Evolutionary conservation across 2,888 invertebrate species (phyloP).

Genomic region (Malacosoma neustria): DNA sequence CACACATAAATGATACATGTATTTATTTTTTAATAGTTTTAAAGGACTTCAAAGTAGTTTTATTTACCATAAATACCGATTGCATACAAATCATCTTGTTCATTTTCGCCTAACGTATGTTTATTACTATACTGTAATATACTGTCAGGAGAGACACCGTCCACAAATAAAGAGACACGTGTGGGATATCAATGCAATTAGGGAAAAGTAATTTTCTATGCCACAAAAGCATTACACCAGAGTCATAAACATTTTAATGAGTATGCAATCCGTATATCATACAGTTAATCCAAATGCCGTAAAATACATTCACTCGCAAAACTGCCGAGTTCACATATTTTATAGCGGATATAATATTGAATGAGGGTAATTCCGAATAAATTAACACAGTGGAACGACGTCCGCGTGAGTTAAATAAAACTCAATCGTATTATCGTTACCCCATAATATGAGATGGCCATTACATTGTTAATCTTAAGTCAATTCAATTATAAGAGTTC

Average conservation of each 20-base stretch:
- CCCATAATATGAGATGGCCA: slow-evolving; percentile 16
- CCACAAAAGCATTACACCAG: background rate
- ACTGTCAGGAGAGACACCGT: too few species aligned
- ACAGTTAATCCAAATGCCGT: slow-evolving; percentile 11
- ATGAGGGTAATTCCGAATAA: slow-evolving; percentile 53
- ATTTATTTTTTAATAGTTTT: too few species aligned
- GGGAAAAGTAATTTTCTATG: background rate
- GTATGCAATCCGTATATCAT: background rate
- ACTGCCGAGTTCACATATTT: slow-evolving; percentile 37
- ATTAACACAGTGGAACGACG: slow-evolving; percentile 43
- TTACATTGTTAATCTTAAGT: slow-evolving; percentile 10
- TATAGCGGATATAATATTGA: slow-evolving; percentile 46
- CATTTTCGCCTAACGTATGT: too few species aligned
- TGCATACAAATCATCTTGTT: too few species aligned
- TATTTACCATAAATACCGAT: too few species aligned
- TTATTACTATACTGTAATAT: too few species aligned
- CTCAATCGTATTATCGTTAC: slow-evolving; percentile 61
- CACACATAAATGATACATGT: too few species aligned
- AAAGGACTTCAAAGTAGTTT: too few species aligned
- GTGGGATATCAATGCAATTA: too few species aligned
- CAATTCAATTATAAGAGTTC: slow-evolving; percentile 17
- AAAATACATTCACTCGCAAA: slow-evolving; percentile 50
- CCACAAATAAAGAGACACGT: too few species aligned
- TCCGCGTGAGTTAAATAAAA: slow-evolving; percentile 47
- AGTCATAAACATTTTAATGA: background rate